phyloP scores from a whole-genome alignment of 2,797 vertebrate genomes.

The Sphenopsis melanotis region DNA sequence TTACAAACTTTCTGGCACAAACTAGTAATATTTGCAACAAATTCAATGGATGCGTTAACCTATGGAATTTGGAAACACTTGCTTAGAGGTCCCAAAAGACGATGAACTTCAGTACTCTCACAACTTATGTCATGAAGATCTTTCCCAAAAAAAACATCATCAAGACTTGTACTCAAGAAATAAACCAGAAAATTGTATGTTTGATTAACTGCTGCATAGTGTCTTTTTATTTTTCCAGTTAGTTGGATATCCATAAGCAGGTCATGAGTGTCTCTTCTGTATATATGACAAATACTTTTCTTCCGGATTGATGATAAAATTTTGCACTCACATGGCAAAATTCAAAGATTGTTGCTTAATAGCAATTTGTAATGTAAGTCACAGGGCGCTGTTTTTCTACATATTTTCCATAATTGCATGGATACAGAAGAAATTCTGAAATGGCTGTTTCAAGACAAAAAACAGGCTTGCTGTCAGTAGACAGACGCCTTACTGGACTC shows the following conservation, averaged over 20 bases:
- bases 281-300: background rate
- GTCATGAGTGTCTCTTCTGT: background rate
- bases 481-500: background rate
- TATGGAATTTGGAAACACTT: slow-evolving; percentile 25
- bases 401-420: background rate
- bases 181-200: background rate
- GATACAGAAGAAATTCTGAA: slow-evolving; percentile 5
- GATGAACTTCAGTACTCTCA: background rate
- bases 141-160: background rate
- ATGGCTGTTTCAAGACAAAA: background rate
- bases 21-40: slow-evolving; percentile 6
- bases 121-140: background rate
- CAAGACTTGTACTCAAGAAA: background rate
- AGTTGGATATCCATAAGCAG: background rate
- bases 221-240: background rate
- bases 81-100: background rate
- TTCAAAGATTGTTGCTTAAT: background rate
- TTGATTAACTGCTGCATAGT: background rate
- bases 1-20: slow-evolving; percentile 14
- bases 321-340: background rate
- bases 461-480: background rate
- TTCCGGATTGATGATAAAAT: background rate
- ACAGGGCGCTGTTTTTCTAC: background rate
- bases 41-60: background rate
- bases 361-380: background rate